phyloP scores from a whole-genome alignment of 1,140 invertebrate genomes.

The Scylla paramamosain region DNA sequence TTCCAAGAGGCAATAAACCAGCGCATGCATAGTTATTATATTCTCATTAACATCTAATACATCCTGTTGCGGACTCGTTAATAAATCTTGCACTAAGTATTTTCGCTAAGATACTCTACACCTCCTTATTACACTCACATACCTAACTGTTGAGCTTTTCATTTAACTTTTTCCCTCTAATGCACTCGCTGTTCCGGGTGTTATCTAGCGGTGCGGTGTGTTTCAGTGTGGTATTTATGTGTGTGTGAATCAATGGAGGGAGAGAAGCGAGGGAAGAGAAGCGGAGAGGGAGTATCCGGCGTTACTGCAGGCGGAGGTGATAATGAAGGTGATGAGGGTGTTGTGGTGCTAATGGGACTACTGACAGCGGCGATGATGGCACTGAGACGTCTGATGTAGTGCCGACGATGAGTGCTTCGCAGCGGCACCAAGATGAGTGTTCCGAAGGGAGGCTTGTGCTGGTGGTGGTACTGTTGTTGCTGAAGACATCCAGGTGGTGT shows the following conservation, averaged over 20 bases:
- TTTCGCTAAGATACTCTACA: neutral
- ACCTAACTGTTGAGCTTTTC: neutral
- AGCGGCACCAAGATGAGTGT: neutral
- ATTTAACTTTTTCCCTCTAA: neutral
- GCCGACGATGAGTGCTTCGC: neutral
- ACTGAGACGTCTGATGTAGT: neutral
- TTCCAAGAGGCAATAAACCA: neutral
- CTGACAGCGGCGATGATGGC: neutral
- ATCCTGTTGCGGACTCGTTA: neutral
- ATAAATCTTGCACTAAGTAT: neutral
- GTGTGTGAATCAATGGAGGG: neutral
- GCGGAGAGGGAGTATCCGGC: neutral
- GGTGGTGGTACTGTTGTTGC: neutral
- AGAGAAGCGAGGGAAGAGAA: neutral
- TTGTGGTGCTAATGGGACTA: neutral
- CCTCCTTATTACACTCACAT: neutral
- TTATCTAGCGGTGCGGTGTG: neutral
- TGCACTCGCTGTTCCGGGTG: neutral
- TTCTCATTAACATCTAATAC: neutral
- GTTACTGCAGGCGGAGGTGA: neutral
- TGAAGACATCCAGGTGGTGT: neutral
- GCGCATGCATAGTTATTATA: neutral
- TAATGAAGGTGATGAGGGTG: neutral
- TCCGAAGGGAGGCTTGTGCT: too few relatives aligned
- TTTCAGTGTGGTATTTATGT: neutral